Evolutionary conservation across 2,797 vertebrate species (phyloP).

Genomic region (Austrolebias charrua): DNA sequence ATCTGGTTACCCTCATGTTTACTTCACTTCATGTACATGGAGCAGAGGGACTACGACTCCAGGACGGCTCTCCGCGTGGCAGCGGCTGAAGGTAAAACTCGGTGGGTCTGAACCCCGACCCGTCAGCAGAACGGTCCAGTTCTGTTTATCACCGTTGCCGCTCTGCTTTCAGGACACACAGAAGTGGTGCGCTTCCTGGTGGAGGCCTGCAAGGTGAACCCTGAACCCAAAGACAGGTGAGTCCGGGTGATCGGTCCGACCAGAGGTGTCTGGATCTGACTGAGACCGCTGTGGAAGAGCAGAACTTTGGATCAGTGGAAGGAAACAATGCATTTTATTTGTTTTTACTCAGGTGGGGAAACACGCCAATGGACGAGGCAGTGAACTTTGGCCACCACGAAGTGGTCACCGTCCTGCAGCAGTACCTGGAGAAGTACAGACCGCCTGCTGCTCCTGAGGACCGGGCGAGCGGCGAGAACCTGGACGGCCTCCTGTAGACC

Average conservation of each 20-base stretch:
- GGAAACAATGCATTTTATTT: no score
- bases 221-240: slow-evolving; percentile 93
- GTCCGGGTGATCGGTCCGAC: not conserved
- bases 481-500: slow-evolving; percentile 89
- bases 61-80: slow-evolving; percentile 93
- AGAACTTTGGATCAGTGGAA: no score
- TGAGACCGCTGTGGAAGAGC: no score
- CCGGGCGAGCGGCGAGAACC: slow-evolving; percentile 86
- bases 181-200: slow-evolving; percentile 95
- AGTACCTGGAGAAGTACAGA: slow-evolving; percentile 86
- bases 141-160: not conserved
- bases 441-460: slow-evolving; percentile 73
- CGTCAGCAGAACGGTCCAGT: not conserved
- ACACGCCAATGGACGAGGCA: slow-evolving; percentile 95
- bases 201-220: slow-evolving; percentile 96
- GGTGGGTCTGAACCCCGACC: not conserved
- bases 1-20: no score
- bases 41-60: slow-evolving; percentile 91
- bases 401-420: slow-evolving; percentile 90
- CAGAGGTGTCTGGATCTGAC: no score
- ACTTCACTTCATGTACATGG: slow-evolving; percentile 95
- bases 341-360: slow-evolving; percentile 87
- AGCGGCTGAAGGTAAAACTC: slow-evolving; percentile 86
- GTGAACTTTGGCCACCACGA: slow-evolving; percentile 96
- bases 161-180: slow-evolving; percentile 82